Conservation (phyloP, 2,113 vertebrate species). For the Scomber japonicus region DNA sequence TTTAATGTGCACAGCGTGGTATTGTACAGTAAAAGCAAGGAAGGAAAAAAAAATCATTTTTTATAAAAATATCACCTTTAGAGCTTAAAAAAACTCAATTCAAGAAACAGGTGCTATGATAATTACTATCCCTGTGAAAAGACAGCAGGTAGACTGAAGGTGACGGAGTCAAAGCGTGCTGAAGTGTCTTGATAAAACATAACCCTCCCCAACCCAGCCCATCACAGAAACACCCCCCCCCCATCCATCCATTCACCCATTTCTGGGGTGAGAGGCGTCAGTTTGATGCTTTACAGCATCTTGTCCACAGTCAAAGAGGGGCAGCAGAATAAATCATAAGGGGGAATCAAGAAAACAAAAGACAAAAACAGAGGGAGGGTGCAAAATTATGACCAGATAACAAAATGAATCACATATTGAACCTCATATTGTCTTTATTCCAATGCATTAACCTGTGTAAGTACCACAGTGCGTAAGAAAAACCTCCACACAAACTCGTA, state of each 20-base stretch:
- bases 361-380: constrained; percentile 14
- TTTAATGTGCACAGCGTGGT: constrained; percentile 87
- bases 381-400: constrained; percentile 4
- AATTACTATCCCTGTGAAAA: constrained; percentile 61
- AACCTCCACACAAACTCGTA: constrained; percentile 27
- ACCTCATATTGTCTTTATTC: constrained; percentile 61
- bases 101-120: constrained; percentile 59
- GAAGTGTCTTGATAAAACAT: constrained; percentile 50
- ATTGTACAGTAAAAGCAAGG: constrained; percentile 83
- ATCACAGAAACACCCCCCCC: background rate
- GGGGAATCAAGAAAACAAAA: background rate
- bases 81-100: constrained; percentile 60
- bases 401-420: constrained; percentile 27
- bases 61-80: constrained; percentile 78
- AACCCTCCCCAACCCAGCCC: background rate
- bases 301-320: constrained; percentile 63
- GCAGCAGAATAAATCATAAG: constrained; percentile 19
- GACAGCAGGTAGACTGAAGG: constrained; percentile 78
- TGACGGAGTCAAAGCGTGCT: constrained; percentile 62
- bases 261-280: constrained; percentile 39
- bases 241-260: constrained; percentile 30
- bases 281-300: constrained; percentile 63
- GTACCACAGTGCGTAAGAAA: constrained; percentile 46
- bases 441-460: constrained; percentile 63
- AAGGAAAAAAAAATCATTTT: constrained; percentile 63